phyloP scores from a whole-genome alignment of 2,113 vertebrate genomes.

The Dipodomys stephensi region DNA sequence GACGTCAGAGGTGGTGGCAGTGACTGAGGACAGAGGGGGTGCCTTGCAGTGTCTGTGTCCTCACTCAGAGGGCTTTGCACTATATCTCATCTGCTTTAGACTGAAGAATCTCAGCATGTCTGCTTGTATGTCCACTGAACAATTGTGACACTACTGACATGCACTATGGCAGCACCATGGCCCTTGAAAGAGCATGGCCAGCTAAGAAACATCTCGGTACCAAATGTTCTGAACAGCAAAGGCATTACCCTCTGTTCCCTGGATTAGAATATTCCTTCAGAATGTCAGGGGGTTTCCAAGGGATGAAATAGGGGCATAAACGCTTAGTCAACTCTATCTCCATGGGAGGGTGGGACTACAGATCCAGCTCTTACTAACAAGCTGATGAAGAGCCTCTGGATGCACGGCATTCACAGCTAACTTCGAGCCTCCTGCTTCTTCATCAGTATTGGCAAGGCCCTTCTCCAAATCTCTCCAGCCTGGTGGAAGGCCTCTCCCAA shows the following conservation, averaged over 20 bases:
- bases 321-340: background rate
- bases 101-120: background rate
- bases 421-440: background rate
- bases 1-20: background rate
- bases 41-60: background rate
- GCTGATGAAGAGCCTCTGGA: background rate
- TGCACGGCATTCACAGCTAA: background rate
- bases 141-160: background rate
- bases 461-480: background rate
- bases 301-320: background rate
- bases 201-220: background rate
- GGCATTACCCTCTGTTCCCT: background rate
- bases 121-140: background rate
- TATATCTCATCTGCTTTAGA: no score
- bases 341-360: background rate
- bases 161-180: background rate
- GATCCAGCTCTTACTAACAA: background rate
- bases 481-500: background rate
- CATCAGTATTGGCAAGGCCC: background rate
- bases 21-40: background rate
- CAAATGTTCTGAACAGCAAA: background rate
- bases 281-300: background rate
- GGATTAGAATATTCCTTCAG: background rate
- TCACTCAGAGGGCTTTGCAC: background rate
- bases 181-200: background rate